Evolutionary conservation across 2,888 invertebrate species (phyloP), one percentile per base, ranked within the genome.

Genomic region (Tipula lateralis): DNA sequence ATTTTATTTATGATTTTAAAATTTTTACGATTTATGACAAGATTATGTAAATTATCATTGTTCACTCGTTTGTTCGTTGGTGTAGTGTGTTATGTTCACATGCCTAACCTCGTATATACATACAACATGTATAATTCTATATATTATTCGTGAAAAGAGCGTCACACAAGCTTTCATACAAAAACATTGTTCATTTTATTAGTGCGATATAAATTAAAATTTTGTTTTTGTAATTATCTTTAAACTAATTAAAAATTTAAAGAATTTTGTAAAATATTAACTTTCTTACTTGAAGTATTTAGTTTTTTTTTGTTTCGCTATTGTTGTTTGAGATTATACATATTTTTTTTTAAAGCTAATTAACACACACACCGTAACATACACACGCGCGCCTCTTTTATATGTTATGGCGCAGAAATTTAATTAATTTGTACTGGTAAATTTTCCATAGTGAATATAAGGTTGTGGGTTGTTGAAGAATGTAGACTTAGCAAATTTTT

Each of bases 201-300:
- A 24, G 24, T 66, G 19, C 2, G 16, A 44, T 6, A 24, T 66
- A 66, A 12, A 66, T 24, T n/a, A 50, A 16, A 12, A 16, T 50
- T 50, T 66, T 66, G 66, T 66, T 66, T 66, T 66, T 66, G 66
- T 66, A 66, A 66, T 66, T 66, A 66, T 50, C 66, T 66, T n/a
- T n/a, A 24, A 66, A 66, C 66, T 66, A 66, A 66, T 66, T 66
- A 66, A 66, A 66, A 66, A 9, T 66, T 66, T 66, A 66, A 19
- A 66, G 24, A 66, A 66, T 66, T 24, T 66, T 66, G 9, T 66
- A 66, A 66, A n/a, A 66, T 66, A 66, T 66, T 66, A 66, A 24
- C 19, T 66, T 66, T 66, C 1, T 50, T 3, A 16, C 44, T 16
- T 19, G 12, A 66, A 66, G 1, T 24, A 66, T 66, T 66, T 66